Conservation (phyloP, 2,113 vertebrate genomes). For the Orthochromis indermauri region DNA sequence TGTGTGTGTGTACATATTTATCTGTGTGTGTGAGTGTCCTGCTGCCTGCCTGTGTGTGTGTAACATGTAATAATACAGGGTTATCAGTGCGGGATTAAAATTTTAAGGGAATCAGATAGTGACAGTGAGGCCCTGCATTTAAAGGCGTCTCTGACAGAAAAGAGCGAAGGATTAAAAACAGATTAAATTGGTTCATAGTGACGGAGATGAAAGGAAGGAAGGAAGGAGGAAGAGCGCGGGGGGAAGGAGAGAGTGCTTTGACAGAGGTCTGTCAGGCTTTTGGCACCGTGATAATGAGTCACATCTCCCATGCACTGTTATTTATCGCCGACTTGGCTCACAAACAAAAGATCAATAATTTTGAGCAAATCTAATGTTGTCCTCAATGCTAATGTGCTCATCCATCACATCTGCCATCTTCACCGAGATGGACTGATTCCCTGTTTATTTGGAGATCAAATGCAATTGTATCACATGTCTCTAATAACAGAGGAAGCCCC, state of each 20-base stretch:
- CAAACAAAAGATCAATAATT: slow-evolving; percentile 85
- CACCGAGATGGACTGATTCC: slow-evolving; percentile 72
- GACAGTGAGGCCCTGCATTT: slow-evolving; percentile 65
- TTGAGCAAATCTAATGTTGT: slow-evolving; percentile 83
- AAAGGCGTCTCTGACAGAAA: slow-evolving; percentile 60
- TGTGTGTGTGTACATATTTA: slow-evolving; percentile 43
- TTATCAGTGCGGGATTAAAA: slow-evolving; percentile 75
- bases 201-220: slow-evolving; percentile 46
- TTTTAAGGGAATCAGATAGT: slow-evolving; percentile 77
- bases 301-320: slow-evolving; percentile 74
- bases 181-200: slow-evolving; percentile 66
- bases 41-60: neutral
- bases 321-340: slow-evolving; percentile 78
- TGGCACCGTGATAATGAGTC: slow-evolving; percentile 78
- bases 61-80: slow-evolving; percentile 85
- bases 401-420: slow-evolving; percentile 77
- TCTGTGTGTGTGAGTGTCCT: slow-evolving; percentile 27
- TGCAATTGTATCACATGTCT: slow-evolving; percentile 75
- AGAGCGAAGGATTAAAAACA: slow-evolving; percentile 73
- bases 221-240: neutral
- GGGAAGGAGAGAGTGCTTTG: slow-evolving; percentile 60
- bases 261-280: slow-evolving; percentile 75
- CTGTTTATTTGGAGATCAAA: slow-evolving; percentile 78
- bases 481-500: slow-evolving; percentile 66
- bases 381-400: slow-evolving; percentile 76